These are phyloP conservation scores for Orycteropus afer DNA, from an alignment of 2,113 vertebrate genomes.

Conservation along the genomic window DNA sequence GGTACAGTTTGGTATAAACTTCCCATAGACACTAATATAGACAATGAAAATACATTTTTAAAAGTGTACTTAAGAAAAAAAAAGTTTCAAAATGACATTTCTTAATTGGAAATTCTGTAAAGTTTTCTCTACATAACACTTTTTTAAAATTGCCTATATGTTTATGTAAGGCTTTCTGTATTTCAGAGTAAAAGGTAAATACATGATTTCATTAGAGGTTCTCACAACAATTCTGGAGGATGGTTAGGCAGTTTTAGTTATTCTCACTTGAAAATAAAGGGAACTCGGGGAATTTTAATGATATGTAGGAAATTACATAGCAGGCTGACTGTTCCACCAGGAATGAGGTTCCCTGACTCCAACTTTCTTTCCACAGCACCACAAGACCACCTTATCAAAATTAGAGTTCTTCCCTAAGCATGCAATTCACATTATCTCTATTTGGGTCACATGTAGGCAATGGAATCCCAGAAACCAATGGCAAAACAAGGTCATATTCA, in stretches of 20 bases:
- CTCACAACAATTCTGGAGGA: not conserved
- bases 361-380: not conserved
- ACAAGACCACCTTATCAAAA: not conserved
- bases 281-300: not conserved
- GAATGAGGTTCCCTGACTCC: not conserved
- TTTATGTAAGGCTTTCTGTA: not conserved
- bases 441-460: slow-evolving; percentile 20
- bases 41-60: not conserved
- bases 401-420: not conserved
- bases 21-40: not conserved
- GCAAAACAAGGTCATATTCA: not conserved
- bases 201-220: not conserved
- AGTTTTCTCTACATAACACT: not conserved
- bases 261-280: slow-evolving; percentile 46
- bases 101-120: not conserved
- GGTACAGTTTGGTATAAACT: rapidly evolving
- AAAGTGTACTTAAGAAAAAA: not conserved
- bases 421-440: not conserved
- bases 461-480: not conserved
- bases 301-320: not conserved
- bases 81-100: not conserved
- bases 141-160: not conserved
- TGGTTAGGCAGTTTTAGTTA: not conserved
- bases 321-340: not conserved
- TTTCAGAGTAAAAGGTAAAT: not conserved